A percentile compares a stretch with the other conserved stretches of the same genome.
Evolutionary conservation across 2,113 vertebrate species (phyloP).

Genomic region (Heteronetta atricapilla): DNA sequence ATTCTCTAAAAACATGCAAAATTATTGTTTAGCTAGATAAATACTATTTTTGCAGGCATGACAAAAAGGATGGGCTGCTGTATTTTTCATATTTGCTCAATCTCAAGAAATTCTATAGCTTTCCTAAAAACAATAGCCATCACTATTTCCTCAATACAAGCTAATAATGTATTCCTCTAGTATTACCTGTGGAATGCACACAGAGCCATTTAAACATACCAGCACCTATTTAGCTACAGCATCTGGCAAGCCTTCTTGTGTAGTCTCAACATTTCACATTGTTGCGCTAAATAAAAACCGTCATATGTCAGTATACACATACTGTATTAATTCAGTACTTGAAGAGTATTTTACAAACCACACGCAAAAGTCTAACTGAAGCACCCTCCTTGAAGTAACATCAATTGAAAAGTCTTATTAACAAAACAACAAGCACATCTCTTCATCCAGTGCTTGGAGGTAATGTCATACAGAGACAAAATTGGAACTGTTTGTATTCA

Average conservation of each 20-base stretch:
- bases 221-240: not conserved
- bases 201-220: not conserved
- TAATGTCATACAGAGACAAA: not conserved
- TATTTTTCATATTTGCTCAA: not conserved
- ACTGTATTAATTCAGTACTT: not conserved
- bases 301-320: not conserved
- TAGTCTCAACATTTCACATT: not conserved
- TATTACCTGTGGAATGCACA: not conserved
- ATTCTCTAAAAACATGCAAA: not conserved
- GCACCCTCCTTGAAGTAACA: not conserved
- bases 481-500: not conserved
- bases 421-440: not conserved
- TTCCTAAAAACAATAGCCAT: not conserved
- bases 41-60: not conserved
- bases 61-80: accelerated
- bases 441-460: not conserved
- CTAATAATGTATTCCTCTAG: not conserved
- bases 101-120: not conserved
- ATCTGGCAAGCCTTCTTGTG: not conserved
- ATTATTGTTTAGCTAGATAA: not conserved
- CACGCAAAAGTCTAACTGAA: not conserved
- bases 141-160: not conserved
- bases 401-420: not conserved
- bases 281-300: not conserved
- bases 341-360: not conserved